Evolutionary conservation across 2,888 invertebrate genomes (phyloP).

Genomic region (Hylaea fasciaria): DNA sequence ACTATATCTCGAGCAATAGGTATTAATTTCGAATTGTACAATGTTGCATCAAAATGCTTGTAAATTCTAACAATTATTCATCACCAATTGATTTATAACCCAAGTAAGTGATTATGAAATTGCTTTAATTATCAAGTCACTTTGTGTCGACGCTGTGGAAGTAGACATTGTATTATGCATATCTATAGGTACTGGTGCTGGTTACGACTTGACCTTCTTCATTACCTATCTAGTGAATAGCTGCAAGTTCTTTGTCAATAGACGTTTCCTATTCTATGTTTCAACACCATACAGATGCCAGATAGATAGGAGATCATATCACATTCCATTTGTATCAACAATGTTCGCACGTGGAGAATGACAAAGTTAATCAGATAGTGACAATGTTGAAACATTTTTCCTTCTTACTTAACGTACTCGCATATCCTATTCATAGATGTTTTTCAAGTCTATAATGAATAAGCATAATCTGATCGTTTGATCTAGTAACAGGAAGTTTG

Average conservation of each 20-base stretch:
- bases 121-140: too few relatives aligned
- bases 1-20: too few relatives aligned
- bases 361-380: constrained; percentile 17
- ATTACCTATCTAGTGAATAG: constrained; percentile 9
- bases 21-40: too few relatives aligned
- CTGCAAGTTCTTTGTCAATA: constrained; percentile 21
- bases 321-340: constrained; percentile 18
- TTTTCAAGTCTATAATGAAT: constrained; percentile 7
- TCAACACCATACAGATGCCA: constrained; percentile 15
- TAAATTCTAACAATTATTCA: too few relatives aligned
- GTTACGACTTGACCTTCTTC: constrained; percentile 8
- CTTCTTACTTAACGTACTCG: constrained; percentile 7
- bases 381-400: constrained; percentile 16
- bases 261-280: constrained; percentile 2
- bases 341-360: constrained; percentile 20
- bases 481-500: constrained; percentile 2
- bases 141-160: too few relatives aligned
- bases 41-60: too few relatives aligned
- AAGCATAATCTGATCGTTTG: constrained; percentile 10
- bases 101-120: too few relatives aligned
- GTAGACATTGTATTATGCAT: too few relatives aligned
- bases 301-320: constrained; percentile 21
- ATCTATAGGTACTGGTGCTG: too few relatives aligned
- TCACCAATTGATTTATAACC: too few relatives aligned
- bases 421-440: constrained; percentile 8